Evolutionary conservation across 2,797 vertebrate genomes (phyloP).

Genomic region (Clamator glandarius): DNA sequence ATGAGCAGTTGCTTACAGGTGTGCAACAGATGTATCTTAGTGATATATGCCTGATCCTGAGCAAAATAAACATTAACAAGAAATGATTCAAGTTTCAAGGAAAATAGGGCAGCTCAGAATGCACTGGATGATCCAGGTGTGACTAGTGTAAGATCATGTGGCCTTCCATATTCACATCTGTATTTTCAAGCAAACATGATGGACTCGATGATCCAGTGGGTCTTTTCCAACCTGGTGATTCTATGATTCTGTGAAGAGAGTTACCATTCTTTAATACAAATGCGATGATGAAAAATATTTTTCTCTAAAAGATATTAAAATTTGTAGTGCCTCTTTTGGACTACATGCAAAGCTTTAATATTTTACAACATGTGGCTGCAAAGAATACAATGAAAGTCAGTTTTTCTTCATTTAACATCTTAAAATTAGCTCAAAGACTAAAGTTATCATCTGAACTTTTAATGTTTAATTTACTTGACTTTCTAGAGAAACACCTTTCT

Average conservation of each 20-base stretch:
- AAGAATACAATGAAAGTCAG: not conserved
- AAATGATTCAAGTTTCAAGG: not conserved
- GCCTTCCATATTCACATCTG: not conserved
- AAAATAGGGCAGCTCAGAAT: not conserved
- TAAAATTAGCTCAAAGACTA: not conserved
- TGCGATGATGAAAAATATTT: not conserved
- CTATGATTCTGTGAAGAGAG: no score
- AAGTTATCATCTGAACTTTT: not conserved
- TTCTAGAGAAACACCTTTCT: not conserved
- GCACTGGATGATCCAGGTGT: fast-evolving
- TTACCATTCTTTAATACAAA: not conserved
- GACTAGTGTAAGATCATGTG: not conserved
- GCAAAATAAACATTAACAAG: not conserved
- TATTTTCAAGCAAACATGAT: not conserved
- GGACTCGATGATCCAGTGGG: no score
- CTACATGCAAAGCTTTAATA: not conserved
- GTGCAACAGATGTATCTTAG: not conserved
- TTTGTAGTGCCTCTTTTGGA: not conserved
- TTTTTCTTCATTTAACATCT: not conserved
- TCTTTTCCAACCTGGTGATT: no score
- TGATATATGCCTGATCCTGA: not conserved
- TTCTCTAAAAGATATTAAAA: not conserved
- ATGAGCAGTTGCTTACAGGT: not conserved
- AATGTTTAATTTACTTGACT: not conserved
- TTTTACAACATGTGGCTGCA: not conserved